Conservation (phyloP, 1,140 invertebrate genomes). For the Polypedilum vanderplanki region DNA sequence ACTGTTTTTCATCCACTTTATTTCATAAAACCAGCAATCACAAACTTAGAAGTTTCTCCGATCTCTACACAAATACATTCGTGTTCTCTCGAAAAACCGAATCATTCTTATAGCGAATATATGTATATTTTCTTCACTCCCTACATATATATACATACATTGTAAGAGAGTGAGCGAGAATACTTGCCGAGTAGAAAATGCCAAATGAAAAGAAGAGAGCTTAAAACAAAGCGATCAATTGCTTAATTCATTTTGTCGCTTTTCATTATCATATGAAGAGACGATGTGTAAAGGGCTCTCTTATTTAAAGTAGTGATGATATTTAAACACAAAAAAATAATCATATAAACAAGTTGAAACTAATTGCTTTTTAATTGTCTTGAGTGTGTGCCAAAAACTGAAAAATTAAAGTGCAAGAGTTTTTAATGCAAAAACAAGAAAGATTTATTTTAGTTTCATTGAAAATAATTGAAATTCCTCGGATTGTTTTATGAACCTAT, state of each 20-base stretch:
- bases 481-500: neutral
- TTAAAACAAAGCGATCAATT: constrained; percentile 7
- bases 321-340: too few relatives aligned
- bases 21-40: too few relatives aligned
- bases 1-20: too few relatives aligned
- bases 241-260: constrained; percentile 14
- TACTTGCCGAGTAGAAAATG: neutral
- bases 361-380: constrained; percentile 7
- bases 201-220: neutral
- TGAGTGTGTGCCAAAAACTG: neutral
- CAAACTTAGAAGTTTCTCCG: neutral
- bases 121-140: too few relatives aligned
- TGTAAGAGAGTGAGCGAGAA: neutral
- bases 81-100: neutral
- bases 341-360: neutral
- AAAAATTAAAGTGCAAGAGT: neutral
- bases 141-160: neutral
- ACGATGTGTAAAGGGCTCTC: neutral
- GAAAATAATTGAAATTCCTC: neutral
- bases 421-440: neutral
- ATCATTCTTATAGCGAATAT: constrained; percentile 6
- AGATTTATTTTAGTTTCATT: neutral
- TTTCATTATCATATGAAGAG: constrained; percentile 14
- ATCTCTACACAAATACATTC: neutral
- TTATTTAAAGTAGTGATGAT: neutral